Evolutionary conservation across 2,113 vertebrate genomes (phyloP).

Genomic region (Eurypyga helias): DNA sequence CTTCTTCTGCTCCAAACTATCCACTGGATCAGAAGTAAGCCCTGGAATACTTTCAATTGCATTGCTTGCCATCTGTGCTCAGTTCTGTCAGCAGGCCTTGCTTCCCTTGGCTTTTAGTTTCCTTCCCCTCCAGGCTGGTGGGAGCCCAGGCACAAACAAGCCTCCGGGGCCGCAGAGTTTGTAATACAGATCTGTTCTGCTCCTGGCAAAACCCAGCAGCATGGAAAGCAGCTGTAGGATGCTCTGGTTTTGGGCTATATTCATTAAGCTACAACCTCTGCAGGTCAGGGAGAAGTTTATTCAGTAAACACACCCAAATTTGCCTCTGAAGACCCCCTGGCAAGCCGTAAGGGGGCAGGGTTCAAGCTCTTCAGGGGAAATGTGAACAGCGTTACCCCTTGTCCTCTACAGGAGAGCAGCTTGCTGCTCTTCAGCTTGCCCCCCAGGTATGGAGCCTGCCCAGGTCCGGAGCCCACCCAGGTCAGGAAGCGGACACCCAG

Average conservation of each 20-base stretch:
- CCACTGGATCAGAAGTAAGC: neutral
- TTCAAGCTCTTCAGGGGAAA: neutral
- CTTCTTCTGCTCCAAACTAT: neutral
- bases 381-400: neutral
- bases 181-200: neutral
- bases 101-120: neutral
- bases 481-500: accelerated
- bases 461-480: neutral
- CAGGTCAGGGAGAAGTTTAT: neutral
- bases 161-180: neutral
- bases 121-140: neutral
- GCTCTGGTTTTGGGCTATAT: neutral
- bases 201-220: neutral
- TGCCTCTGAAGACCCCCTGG: neutral
- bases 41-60: neutral
- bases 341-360: neutral
- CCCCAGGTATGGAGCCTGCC: neutral
- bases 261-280: neutral
- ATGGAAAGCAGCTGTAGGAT: neutral
- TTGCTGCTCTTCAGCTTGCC: neutral
- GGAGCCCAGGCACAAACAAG: neutral
- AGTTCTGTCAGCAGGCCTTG: neutral
- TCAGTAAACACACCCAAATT: neutral
- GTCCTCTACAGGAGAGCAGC: neutral
- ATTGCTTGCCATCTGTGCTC: neutral